These are phyloP conservation scores for Epinotia demarniana DNA, from an alignment of 2,888 invertebrate species.

Conservation along the genomic window DNA sequence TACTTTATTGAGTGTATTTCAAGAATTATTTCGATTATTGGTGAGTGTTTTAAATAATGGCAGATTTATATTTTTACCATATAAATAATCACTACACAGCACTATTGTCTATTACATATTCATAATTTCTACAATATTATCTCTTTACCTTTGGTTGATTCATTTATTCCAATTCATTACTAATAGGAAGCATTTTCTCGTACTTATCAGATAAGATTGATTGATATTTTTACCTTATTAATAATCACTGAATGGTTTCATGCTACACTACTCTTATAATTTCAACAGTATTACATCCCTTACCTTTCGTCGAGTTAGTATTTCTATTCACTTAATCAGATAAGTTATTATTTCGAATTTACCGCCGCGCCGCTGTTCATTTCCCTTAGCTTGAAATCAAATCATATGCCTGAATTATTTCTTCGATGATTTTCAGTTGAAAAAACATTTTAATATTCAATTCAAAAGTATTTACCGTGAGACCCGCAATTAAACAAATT, in stretches of 20 bases:
- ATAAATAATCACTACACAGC: neutral
- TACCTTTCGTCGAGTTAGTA: too few species aligned
- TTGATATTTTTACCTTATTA: neutral
- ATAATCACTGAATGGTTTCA: neutral
- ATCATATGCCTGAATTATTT: neutral
- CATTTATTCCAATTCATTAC: too few species aligned
- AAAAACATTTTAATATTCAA: neutral
- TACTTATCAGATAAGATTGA: neutral
- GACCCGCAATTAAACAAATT: neutral
- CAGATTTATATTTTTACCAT: neutral
- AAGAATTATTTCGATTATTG: neutral
- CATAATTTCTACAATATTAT: too few species aligned
- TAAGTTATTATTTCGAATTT: slow-evolving; percentile 13
- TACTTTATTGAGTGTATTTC: neutral
- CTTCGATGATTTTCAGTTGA: neutral
- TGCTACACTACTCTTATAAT: too few species aligned
- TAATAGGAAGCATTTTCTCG: neutral
- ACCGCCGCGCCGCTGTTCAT: neutral
- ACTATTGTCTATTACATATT: neutral
- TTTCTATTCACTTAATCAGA: neutral
- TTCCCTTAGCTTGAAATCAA: neutral
- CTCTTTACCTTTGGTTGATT: too few species aligned
- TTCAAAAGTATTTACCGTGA: neutral
- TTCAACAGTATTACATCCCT: too few species aligned
- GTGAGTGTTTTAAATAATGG: slow-evolving; percentile 13